phyloP scores from a whole-genome alignment of 2,888 invertebrate species.

The Lottia gigantea region DNA sequence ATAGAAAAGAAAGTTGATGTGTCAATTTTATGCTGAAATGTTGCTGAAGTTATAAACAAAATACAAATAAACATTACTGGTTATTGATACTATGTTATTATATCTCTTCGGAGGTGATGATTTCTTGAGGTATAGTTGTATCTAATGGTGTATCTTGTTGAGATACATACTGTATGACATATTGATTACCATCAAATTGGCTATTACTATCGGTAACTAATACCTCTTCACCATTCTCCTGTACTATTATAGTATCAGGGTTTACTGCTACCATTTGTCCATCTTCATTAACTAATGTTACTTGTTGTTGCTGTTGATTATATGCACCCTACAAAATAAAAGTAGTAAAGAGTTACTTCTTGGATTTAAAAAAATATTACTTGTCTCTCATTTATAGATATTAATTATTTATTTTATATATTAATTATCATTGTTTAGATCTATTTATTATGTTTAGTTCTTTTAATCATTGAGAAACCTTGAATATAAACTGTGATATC shows the following conservation, averaged over 20 bases:
- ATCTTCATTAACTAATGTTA: conserved; percentile 49
- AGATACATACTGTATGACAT: conserved; percentile 60
- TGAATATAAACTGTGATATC: no score
- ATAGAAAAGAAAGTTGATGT: no score
- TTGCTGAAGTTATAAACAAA: no score
- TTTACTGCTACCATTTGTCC: conserved; percentile 52
- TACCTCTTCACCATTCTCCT: conserved; percentile 57
- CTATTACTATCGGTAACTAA: conserved; percentile 44
- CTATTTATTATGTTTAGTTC: no score
- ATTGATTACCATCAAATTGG: conserved; percentile 51
- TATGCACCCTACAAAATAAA: conserved; percentile 36
- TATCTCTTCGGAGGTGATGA: conserved; percentile 36
- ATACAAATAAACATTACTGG: no score
- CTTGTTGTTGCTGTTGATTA: conserved; percentile 33
- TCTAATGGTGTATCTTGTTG: conserved; percentile 17
- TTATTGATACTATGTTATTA: conserved; percentile 1
- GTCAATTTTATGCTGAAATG: no score
- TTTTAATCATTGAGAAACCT: no score
- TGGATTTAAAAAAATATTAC: neutral
- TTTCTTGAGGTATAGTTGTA: conserved; percentile 2
- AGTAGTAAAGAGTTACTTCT: neutral
- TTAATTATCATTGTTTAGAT: no score
- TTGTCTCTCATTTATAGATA: no score
- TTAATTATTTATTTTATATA: no score
- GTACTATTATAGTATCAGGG: conserved; percentile 61